A percentile compares a stretch with the other conserved stretches of the same genome.
phyloP scores from a whole-genome alignment of 1,140 invertebrate species.

The Tigriopus japonicus region DNA sequence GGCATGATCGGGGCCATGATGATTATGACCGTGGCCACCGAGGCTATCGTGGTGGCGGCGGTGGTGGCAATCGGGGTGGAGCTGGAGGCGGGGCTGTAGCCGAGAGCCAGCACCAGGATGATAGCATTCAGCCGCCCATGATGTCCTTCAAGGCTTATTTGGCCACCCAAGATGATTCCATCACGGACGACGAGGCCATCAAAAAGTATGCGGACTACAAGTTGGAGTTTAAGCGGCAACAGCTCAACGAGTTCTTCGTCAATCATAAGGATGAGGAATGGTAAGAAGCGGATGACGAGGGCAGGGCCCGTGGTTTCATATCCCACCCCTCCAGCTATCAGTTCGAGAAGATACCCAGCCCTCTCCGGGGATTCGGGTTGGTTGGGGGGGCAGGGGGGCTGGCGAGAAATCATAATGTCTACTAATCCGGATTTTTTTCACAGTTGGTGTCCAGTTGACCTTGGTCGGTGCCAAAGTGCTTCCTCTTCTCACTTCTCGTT shows the following conservation, averaged over 20 bases:
- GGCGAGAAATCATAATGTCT: too few relatives aligned
- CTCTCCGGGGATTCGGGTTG: too few relatives aligned
- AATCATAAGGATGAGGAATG: slow-evolving; percentile 99
- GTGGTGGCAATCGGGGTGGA: background rate
- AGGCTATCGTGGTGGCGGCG: background rate
- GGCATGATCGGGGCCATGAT: background rate
- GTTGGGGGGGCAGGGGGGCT: too few relatives aligned
- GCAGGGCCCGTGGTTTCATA: background rate
- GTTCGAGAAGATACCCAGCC: too few relatives aligned
- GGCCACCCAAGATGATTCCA: slow-evolving; percentile 85
- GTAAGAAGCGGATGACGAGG: slow-evolving; percentile 39
- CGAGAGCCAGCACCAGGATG: slow-evolving; percentile 20
- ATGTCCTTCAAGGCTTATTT: slow-evolving; percentile 94
- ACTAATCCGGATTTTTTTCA: too few relatives aligned
- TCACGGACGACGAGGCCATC: slow-evolving; percentile 89
- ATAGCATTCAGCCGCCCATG: slow-evolving; percentile 60
- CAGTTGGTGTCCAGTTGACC: too few relatives aligned
- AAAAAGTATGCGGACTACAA: slow-evolving; percentile 98
- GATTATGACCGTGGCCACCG: background rate
- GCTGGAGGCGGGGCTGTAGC: background rate
- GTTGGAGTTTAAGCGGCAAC: slow-evolving; percentile 81
- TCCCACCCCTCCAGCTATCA: too few relatives aligned
- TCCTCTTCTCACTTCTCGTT: too few relatives aligned
- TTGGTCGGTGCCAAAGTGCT: too few relatives aligned
- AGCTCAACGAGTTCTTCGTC: slow-evolving; percentile 96